A percentile compares a stretch with the other conserved stretches of the same genome.
phyloP scores from a whole-genome alignment of 2,888 invertebrate genomes.

The Epinotia ramella region DNA sequence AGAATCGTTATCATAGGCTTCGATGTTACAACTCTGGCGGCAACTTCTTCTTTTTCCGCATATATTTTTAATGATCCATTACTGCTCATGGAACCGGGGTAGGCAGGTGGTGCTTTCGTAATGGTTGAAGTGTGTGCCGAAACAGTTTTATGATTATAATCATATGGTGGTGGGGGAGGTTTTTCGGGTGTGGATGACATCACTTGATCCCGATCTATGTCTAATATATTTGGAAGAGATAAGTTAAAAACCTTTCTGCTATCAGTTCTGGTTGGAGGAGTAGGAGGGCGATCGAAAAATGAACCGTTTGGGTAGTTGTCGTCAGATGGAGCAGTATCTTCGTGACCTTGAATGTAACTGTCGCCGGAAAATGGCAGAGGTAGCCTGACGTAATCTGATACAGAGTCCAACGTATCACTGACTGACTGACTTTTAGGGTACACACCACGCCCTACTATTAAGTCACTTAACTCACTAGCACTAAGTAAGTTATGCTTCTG shows the following conservation, averaged over 20 bases:
- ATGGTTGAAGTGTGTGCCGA: slow-evolving; percentile 65
- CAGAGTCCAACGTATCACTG: slow-evolving; percentile 94
- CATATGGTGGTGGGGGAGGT: slow-evolving; percentile 89
- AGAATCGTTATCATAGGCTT: slow-evolving; percentile 91
- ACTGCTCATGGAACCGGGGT: slow-evolving; percentile 78
- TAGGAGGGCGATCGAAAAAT: slow-evolving; percentile 86
- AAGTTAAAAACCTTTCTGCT: slow-evolving; percentile 82
- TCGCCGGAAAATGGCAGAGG: slow-evolving; percentile 85
- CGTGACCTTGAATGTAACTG: slow-evolving; percentile 85
- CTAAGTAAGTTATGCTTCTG: slow-evolving; percentile 90
- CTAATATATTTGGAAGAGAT: slow-evolving; percentile 79
- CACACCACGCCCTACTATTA: slow-evolving; percentile 92
- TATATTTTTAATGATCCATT: slow-evolving; percentile 57
- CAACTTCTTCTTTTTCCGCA: slow-evolving; percentile 87
- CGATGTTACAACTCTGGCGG: slow-evolving; percentile 91
- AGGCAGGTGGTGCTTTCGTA: slow-evolving; percentile 88
- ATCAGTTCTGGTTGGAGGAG: slow-evolving; percentile 89
- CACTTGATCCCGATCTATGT: slow-evolving; percentile 65
- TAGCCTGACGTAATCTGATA: slow-evolving; percentile 95
- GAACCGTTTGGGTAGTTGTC: slow-evolving; percentile 80
- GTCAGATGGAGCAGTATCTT: slow-evolving; percentile 86
- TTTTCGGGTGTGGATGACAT: slow-evolving; percentile 66
- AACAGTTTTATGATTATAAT: slow-evolving; percentile 86
- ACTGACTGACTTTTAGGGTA: slow-evolving; percentile 91
- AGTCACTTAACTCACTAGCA: slow-evolving; percentile 92